Evolutionary conservation across 2,888 invertebrate genomes (phyloP), one percentile per base, ranked within the genome.

Genomic region (Leptopilina drosophilae): DNA sequence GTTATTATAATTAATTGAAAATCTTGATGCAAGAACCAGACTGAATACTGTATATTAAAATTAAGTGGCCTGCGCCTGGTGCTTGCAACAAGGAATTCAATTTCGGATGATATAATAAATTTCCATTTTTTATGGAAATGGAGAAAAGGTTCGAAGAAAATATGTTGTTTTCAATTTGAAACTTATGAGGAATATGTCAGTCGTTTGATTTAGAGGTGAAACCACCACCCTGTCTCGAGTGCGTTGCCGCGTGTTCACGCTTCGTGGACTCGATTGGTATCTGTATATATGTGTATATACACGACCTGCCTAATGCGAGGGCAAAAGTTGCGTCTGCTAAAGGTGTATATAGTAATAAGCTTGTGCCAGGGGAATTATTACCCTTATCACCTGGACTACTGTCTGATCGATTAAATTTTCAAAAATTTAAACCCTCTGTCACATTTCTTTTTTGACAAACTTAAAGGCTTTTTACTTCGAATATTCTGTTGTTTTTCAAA

Each of bases 241-340:
- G 85, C 86, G 84, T 85, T 86, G 80, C 82, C 80, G 83, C 80
- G 83, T 84, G 86, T 87, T 87, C 86, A 89, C 87, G 89, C 86
- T 88, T 85, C 84, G 88, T 81, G 75, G 85, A 86, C 65, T 84
- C 85, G 88, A 88, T 88, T 88, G 83, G 84, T 85, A 89, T 89
- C 88, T 87, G 42, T 20, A 20, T 20, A 20, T 12, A 77, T 73
- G 53, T 15, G 33, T 33, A 33, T 33, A 77, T 69, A 87, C 85
- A 86, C 85, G 84, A 87, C 85, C 83, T 82, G 82, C 77, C 84
- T 84, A 85, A 86, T 85, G 82, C 83, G 82, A 80, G 83, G 82
- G 83, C 83, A 83, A 83, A 84, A 84, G 62, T 42, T 75, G 33
- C 73, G 33, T 53, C 56, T 81, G 83, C 85, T 85, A 83, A 80